Evolutionary conservation across 2,888 invertebrate genomes (phyloP).

Genomic region (Coenonympha glycerion): DNA sequence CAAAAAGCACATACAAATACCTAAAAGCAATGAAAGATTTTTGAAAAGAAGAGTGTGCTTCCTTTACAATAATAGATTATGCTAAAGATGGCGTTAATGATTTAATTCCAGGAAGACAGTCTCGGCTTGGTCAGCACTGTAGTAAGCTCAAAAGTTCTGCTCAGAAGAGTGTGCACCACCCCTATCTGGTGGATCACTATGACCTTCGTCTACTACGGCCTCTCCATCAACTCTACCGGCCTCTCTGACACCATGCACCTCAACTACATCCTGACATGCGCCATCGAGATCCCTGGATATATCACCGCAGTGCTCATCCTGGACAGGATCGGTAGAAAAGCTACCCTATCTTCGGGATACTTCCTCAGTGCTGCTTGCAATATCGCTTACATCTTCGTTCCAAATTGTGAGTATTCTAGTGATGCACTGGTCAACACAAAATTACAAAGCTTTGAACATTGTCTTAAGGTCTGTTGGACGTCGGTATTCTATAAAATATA

Average conservation of each 20-base stretch:
- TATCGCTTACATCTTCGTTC: constrained; percentile 58
- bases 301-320: constrained; percentile 77
- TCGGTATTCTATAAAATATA: too few relatives aligned
- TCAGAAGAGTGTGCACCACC: constrained; percentile 77
- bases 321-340: constrained; percentile 77
- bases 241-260: constrained; percentile 83
- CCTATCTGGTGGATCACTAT: constrained; percentile 87
- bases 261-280: constrained; percentile 79
- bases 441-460: too few relatives aligned
- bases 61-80: too few relatives aligned
- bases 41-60: too few relatives aligned
- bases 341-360: constrained; percentile 76
- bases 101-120: constrained; percentile 7
- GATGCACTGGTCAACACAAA: too few relatives aligned
- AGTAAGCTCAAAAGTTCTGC: constrained; percentile 55
- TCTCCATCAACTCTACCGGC: constrained; percentile 83
- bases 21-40: too few relatives aligned
- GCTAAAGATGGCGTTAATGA: too few relatives aligned
- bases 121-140: constrained; percentile 7
- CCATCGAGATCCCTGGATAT: constrained; percentile 83
- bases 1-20: too few relatives aligned
- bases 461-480: too few relatives aligned
- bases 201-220: constrained; percentile 85
- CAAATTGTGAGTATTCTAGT: constrained; percentile 56
- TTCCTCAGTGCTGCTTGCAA: constrained; percentile 73